Conservation (phyloP, 2,888 invertebrate species). For the Cephus rjabovi region DNA sequence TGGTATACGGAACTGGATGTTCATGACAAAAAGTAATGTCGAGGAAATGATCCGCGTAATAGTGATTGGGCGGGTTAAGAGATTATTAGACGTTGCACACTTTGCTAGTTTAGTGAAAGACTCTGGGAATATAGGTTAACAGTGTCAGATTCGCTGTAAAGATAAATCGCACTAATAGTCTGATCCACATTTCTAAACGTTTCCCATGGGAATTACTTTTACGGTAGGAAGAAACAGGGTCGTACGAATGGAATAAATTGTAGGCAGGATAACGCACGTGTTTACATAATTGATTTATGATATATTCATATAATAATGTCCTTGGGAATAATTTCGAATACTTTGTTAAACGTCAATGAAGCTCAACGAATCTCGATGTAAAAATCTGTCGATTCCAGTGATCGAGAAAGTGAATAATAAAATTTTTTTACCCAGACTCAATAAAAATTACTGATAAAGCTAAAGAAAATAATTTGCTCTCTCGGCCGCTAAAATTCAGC, state of each 20-base stretch:
- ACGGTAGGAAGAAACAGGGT: not conserved
- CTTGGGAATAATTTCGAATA: not conserved
- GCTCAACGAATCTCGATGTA: not conserved
- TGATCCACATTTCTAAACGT: not conserved
- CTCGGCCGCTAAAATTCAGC: not conserved
- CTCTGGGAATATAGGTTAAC: conserved; percentile 2
- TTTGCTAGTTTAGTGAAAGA: not conserved
- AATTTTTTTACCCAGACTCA: not conserved
- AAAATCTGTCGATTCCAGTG: not conserved
- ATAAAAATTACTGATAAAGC: not conserved
- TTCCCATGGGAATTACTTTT: not conserved
- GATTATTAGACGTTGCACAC: not conserved
- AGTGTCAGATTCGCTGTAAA: not conserved
- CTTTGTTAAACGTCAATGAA: not conserved
- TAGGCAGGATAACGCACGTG: not conserved
- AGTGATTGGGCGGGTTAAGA: not conserved
- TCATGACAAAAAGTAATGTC: not conserved
- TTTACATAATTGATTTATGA: not conserved
- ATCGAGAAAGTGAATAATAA: not conserved
- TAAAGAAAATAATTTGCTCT: not conserved
- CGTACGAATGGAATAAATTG: not conserved
- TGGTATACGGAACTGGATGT: not conserved
- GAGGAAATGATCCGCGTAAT: not conserved
- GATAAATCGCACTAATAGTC: conserved; percentile 1
- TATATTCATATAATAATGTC: not conserved